Base-by-base conservation (phyloP, 2,113 vertebrate genomes). In the Rallus limicola region DNA sequence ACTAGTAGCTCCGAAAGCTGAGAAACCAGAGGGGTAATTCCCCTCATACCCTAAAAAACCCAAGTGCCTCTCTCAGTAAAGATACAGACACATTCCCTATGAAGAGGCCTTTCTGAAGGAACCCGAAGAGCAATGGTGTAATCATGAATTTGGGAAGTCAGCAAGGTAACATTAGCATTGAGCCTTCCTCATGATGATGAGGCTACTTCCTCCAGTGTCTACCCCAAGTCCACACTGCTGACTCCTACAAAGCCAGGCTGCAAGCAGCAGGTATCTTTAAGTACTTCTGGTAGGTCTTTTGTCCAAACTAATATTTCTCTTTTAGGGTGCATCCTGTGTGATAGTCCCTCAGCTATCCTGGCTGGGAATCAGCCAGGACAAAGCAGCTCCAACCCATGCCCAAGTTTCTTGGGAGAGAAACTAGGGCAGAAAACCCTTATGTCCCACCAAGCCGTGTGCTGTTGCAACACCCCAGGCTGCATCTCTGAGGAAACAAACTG, bases 171-270 rank as follows among this genome's bases (percentile, higher is more conserved):
- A 5, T 16, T 5, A 52, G 26, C 26, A 40, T 13, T 17, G 23
- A 88, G 12, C 28, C 36, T 44, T 81, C 9, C 5, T 34, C 55
- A 11, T 1, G 1, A 42, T 17, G 20, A 34, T 58, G 20, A 31
- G 16, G 12, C 12, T 2, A 1, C 16, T 62, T 31, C 6, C 19
- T 15, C 2, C 12, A 15, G 8, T 1, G 2, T 14, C 10, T n/a
- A 12, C 25, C 11, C 12, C 15, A 60, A 14, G 9, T 8, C 31
- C 7, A 19, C 16, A 3, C 1, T 31, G 18, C 25, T 87, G 13
- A 6, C 84, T 14, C 58, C 55, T 60, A 28, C 38, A 62, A 64
- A 88, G 68, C 36, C 65, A 50, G 24, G 21, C 65, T 55, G 36
- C 9, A 75, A 63, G 13, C 13, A 9, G 11, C 17, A 48, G 69